Evolutionary conservation across 2,888 invertebrate genomes (phyloP).

Genomic region (Tridacna crocea): DNA sequence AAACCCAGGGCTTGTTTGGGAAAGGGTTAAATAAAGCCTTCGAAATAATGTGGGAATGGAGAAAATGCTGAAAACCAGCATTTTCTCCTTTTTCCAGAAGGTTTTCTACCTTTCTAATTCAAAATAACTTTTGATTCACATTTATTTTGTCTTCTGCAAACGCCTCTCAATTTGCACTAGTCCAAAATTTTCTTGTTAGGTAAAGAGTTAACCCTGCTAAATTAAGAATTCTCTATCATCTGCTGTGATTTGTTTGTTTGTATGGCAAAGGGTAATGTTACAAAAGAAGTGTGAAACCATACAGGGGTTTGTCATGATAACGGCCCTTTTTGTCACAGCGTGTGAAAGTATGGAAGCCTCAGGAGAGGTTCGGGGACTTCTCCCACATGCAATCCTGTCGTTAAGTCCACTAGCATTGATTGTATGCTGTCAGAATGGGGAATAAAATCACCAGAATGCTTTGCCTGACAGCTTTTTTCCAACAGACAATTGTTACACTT

Average conservation of each 20-base stretch:
- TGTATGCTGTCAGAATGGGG: not conserved
- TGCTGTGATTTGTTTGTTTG: not conserved
- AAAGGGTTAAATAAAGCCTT: too few species aligned
- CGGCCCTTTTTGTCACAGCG: slow-evolving; percentile 10
- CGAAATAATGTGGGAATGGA: too few species aligned
- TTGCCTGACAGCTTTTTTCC: not conserved
- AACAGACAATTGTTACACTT: too few species aligned
- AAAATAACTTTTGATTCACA: too few species aligned
- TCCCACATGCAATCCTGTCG: not conserved
- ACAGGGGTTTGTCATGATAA: not conserved
- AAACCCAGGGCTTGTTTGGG: too few species aligned
- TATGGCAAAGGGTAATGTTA: not conserved
- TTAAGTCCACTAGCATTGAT: not conserved
- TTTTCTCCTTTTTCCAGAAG: too few species aligned
- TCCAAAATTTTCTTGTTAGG: not conserved
- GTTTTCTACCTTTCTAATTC: too few species aligned
- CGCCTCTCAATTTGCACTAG: not conserved
- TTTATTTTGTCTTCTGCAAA: too few species aligned
- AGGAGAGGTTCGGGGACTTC: not conserved
- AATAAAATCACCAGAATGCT: not conserved
- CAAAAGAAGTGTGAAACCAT: not conserved
- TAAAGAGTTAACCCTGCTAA: too few species aligned
- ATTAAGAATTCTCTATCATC: not conserved
- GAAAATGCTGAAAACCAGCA: too few species aligned
- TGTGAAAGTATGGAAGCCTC: not conserved